Evolutionary conservation across 2,113 vertebrate genomes (phyloP), one percentile per base, ranked within the genome.

Genomic region (Myiagra hebetior): DNA sequence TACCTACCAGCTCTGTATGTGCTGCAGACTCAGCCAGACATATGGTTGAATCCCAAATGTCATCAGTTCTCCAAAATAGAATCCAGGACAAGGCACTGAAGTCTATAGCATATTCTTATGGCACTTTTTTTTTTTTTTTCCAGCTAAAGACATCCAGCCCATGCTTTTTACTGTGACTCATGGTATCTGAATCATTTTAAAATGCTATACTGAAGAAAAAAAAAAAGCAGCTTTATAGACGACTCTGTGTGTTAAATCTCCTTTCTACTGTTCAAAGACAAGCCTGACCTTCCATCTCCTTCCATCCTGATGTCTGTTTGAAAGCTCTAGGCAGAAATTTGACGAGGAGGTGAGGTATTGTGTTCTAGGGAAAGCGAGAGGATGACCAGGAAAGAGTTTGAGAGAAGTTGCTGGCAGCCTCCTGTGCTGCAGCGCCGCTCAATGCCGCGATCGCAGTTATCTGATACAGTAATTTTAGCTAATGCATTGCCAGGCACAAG

Each of bases 21-120:
- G 41, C 85, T 56, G 35, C 35, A 88, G 82, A 10, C 83, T 88
- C 80, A 73, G 79, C 56, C 92, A 94, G 82, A 62, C 88, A 81
- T 76, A 89, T 52, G 92, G 68, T 6, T 92, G 90, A 89, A 91
- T 93, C 91, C 93, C 83, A 94, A 96, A 94, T 92, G 93, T 87
- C 94, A 93, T 56, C 91, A 35, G 64, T 39, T 81, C 92, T 94
- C 91, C 64, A 75, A 88, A 96, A 96, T 91, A 87, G 93, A 92
- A 95, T 91, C 80, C 88, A 89, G 96, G 91, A 95, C 95, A 92
- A 96, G 92, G 88, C 95, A 94, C 23, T 10, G 21, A 90, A 94
- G 92, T 56, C 96, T 94, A 78, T 4, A 75, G 85, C 60, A 81
- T 87, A 89, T 91, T 96, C 93, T 85, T 88, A 78, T 14, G 76